Base-by-base conservation (phyloP, 2,113 vertebrate species). In the Eulemur rufifrons region DNA sequence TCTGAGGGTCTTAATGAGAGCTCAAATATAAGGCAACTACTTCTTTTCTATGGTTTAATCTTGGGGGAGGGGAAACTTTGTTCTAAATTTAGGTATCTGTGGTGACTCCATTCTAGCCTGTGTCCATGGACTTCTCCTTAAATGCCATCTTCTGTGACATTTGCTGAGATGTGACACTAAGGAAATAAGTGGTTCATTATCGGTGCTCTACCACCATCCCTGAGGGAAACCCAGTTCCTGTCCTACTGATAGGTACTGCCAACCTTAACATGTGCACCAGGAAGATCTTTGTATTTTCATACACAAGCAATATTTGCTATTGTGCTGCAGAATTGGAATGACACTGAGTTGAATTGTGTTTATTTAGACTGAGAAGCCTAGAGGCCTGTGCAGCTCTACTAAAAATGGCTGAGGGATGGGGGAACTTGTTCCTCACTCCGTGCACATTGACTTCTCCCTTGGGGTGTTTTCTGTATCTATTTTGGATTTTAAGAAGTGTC, bases 141-240 rank as follows among this genome's bases (percentile, higher is more conserved):
- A 59, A 63, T 66, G 54, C 52, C 93, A 18, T 96, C 64, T 82
- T 82, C 50, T 66, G 21, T 37, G 64, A 45, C 81, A 64, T 76
- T 95, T 66, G 78, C 80, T 95, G 37, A 12, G 32, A 13, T 11
- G 27, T 66, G 84, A 77, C 64, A 25, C 25, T 21, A 71, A 78
- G 90, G 92, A 92, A 56, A 29, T 37, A 20, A 92, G 83, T 21
- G 86, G 71, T 89, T 86, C 68, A 80, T 45, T 91, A 86, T 90
- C 66, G 14, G 37, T 17, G 42, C 47, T 77, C 18, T 4, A 7
- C 29, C 20, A 54, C 39, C 34, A 13, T 89, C 85, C 50, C 45
- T 8, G 29, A 93, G 64, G 80, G 85, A 56, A 94, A 71, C n/a
- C 18, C 68, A 20, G 50, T 7, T 20, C 15, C 20, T 54, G 12